These are phyloP conservation scores for Coccyzus lansbergi DNA, from an alignment of 2,797 vertebrate species.

Conservation along the genomic window DNA sequence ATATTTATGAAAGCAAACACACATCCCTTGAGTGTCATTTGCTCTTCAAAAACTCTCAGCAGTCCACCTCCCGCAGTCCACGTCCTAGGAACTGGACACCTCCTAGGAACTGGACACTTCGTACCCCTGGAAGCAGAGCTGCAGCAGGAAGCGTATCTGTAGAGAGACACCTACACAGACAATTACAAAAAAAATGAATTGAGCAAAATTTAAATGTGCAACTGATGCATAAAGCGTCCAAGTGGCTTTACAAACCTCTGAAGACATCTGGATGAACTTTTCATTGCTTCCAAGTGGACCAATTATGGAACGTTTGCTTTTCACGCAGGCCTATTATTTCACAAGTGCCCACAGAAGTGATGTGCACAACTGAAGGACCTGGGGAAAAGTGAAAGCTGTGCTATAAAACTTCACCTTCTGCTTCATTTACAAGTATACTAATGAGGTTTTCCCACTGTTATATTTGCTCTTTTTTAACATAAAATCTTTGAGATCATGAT, in stretches of 20 bases:
- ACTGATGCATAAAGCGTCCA: accelerated
- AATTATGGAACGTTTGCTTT: neutral
- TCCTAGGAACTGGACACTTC: neutral
- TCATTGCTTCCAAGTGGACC: neutral
- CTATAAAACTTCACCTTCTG: neutral
- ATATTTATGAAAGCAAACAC: neutral
- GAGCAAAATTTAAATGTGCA: neutral
- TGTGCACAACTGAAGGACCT: neutral
- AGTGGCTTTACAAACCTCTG: neutral
- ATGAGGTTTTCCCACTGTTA: neutral
- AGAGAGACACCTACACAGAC: neutral
- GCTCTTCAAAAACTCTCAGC: neutral
- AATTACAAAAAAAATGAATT: neutral
- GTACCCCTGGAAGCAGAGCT: neutral
- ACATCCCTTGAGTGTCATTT: accelerated
- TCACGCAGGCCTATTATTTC: neutral
- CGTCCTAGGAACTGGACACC: neutral
- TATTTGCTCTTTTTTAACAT: neutral
- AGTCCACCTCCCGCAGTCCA: neutral
- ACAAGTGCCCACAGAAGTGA: neutral
- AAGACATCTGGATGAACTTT: accelerated
- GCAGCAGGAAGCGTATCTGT: neutral
- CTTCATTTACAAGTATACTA: neutral
- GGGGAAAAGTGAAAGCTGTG: neutral
- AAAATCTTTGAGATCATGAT: neutral